Conservation (phyloP, 1,140 invertebrate species). For the Tenebrio molitor region DNA sequence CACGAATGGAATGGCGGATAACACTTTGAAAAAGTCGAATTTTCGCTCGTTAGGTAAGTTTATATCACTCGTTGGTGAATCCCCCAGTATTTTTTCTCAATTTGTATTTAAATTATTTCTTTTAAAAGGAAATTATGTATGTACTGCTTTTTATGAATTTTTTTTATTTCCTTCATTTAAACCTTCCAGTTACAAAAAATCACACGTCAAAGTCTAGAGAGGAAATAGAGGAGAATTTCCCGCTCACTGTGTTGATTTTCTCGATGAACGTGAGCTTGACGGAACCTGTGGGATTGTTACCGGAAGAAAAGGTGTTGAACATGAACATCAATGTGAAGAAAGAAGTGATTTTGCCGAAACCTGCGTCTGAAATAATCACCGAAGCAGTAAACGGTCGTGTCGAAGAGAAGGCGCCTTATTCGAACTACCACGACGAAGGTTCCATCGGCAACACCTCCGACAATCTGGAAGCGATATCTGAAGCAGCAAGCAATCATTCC, state of each 20-base stretch:
- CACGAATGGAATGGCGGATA: constrained; percentile 43
- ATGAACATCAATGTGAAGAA: constrained; percentile 52
- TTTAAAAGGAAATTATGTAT: too few species aligned
- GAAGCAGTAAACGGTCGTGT: constrained; percentile 15
- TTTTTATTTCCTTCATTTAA: too few species aligned
- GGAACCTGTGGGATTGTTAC: constrained; percentile 78
- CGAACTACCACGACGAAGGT: constrained; percentile 89
- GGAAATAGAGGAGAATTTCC: constrained; percentile 5
- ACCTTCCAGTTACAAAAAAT: constrained; percentile 21
- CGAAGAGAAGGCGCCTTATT: constrained; percentile 64
- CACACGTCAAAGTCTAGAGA: constrained; percentile 17
- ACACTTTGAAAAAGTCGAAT: constrained; percentile 11
- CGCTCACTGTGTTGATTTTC: constrained; percentile 74
- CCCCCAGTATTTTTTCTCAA: too few species aligned
- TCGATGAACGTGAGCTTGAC: constrained; percentile 71
- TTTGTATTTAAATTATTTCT: constrained; percentile 3
- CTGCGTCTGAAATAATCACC: constrained; percentile 8
- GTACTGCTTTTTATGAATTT: too few species aligned
- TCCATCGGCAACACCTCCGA: constrained; percentile 91
- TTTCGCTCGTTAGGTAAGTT: constrained; percentile 50
- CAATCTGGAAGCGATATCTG: constrained; percentile 94
- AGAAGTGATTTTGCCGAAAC: constrained; percentile 29
- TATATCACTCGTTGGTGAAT: too few species aligned
- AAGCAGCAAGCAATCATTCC: constrained; percentile 94
- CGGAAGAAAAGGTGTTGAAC: constrained; percentile 77